Evolutionary conservation across 2,113 vertebrate genomes (phyloP).

Genomic region (Sterna hirundo): DNA sequence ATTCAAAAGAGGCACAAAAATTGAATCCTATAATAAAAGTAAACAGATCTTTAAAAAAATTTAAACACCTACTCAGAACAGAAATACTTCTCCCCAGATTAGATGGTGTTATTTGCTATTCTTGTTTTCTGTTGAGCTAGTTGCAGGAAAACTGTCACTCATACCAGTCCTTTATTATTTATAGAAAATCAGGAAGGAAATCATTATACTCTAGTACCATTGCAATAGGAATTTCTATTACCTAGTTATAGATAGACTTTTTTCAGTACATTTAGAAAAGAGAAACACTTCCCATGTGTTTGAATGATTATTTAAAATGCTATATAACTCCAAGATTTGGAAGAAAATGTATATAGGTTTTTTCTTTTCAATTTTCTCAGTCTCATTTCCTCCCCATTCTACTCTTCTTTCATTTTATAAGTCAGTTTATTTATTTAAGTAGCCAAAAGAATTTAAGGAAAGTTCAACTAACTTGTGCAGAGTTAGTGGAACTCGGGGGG

Average conservation of each 20-base stretch:
- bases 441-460: not conserved
- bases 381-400: not conserved
- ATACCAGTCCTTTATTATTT: slow-evolving; percentile 8
- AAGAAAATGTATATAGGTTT: not conserved
- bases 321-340: not conserved
- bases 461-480: not conserved
- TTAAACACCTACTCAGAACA: not conserved
- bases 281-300: not conserved
- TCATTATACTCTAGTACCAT: not conserved
- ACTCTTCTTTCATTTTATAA: not conserved
- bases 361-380: not conserved
- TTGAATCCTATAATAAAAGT: not conserved
- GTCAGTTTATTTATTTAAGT: not conserved
- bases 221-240: slow-evolving; percentile 6
- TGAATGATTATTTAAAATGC: not conserved
- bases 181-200: slow-evolving; percentile 18
- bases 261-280: not conserved
- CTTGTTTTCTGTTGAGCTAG: not conserved
- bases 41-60: not conserved
- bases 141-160: not conserved
- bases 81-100: slow-evolving; percentile 16
- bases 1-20: not conserved
- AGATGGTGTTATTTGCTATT: not conserved
- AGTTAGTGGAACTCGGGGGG: not conserved
- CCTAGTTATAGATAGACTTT: not conserved